A percentile compares a stretch with the other conserved stretches of the same genome.
Evolutionary conservation across 2,888 invertebrate species (phyloP).

Genomic region (Himalopsyche tibetana): DNA sequence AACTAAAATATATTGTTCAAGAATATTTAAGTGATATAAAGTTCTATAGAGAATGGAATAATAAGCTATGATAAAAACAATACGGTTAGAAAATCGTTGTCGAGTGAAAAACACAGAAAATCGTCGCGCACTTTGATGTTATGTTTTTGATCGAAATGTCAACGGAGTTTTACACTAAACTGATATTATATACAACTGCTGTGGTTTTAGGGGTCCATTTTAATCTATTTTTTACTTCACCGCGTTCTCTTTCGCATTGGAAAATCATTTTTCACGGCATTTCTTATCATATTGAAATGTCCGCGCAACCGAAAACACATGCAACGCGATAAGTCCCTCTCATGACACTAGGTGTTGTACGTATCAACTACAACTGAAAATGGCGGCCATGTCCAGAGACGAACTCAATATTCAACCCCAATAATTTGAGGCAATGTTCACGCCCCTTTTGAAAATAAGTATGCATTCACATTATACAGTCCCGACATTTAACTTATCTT

Average conservation of each 20-base stretch:
- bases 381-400: slow-evolving; percentile 11
- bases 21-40: slow-evolving; percentile 13
- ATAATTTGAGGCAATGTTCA: not conserved
- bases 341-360: slow-evolving; percentile 55
- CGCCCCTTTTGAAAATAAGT: not conserved
- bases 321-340: slow-evolving; percentile 55
- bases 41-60: slow-evolving; percentile 31
- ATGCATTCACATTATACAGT: too few species aligned
- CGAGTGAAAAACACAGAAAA: slow-evolving; percentile 27
- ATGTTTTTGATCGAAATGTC: slow-evolving; percentile 35
- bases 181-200: slow-evolving; percentile 10
- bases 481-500: too few species aligned
- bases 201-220: slow-evolving; percentile 25
- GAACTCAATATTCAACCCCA: slow-evolving; percentile 17
- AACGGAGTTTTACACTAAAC: slow-evolving; percentile 38
- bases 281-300: slow-evolving; percentile 50
- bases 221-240: slow-evolving; percentile 36
- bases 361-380: slow-evolving; percentile 42
- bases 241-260: slow-evolving; percentile 42
- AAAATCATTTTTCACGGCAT: slow-evolving; percentile 55
- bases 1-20: slow-evolving; percentile 4
- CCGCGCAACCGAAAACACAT: slow-evolving; percentile 49
- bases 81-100: slow-evolving; percentile 41
- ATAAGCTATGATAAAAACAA: slow-evolving; percentile 5
- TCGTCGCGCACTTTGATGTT: slow-evolving; percentile 32